phyloP scores from a whole-genome alignment of 1,140 invertebrate species.

The Calliphora vicina region DNA sequence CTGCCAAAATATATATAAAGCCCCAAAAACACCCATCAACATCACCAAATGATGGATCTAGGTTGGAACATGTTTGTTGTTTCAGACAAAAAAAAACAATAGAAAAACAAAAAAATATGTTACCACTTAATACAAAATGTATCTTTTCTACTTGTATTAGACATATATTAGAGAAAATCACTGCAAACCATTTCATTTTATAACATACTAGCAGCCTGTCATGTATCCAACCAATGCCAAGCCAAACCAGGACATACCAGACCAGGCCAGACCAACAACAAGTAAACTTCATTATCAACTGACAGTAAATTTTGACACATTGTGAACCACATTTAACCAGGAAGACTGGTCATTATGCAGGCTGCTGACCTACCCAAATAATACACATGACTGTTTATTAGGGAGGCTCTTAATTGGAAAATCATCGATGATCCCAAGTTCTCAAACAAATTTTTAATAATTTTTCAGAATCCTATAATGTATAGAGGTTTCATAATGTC shows the following conservation, averaged over 20 bases:
- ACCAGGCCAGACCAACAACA: not conserved
- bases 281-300: constrained; percentile 22
- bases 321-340: not conserved
- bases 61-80: not conserved
- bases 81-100: not conserved
- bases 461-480: no score
- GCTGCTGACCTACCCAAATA: not conserved
- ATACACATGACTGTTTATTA: not conserved
- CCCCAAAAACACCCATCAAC: not conserved
- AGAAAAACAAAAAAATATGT: not conserved
- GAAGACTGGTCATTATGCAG: not conserved
- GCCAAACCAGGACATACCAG: not conserved
- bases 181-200: no score
- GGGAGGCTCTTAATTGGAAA: no score
- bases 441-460: no score
- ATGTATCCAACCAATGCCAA: no score
- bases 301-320: constrained; percentile 34
- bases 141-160: no score
- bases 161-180: no score
- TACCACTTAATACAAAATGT: not conserved
- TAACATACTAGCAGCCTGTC: no score
- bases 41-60: not conserved
- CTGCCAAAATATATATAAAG: not conserved
- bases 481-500: no score
- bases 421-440: no score